phyloP scores from a whole-genome alignment of 2,888 invertebrate genomes.

The Subacronicta megacephala region DNA sequence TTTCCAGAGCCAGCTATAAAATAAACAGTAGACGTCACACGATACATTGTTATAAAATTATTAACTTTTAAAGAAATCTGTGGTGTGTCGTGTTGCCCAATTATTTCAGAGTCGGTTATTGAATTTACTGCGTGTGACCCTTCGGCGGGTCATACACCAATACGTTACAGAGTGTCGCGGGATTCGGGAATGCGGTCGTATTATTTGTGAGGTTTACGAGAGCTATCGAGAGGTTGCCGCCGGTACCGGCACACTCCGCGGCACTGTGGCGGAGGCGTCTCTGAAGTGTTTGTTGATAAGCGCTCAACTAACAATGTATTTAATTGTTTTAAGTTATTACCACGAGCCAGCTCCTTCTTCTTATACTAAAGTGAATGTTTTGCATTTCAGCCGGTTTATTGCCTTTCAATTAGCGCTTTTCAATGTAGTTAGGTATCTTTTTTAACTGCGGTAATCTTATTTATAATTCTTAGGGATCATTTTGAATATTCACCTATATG shows the following conservation, averaged over 20 bases:
- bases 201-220: constrained; percentile 48
- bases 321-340: constrained; percentile 26
- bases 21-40: constrained; percentile 18
- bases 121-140: constrained; percentile 52
- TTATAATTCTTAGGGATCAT: no score
- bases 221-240: neutral
- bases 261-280: neutral
- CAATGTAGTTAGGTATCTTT: no score
- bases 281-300: constrained; percentile 29
- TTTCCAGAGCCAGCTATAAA: constrained; percentile 11
- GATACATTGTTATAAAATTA: constrained; percentile 49
- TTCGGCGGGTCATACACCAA: constrained; percentile 40
- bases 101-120: constrained; percentile 52
- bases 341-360: constrained; percentile 13
- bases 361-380: constrained; percentile 6
- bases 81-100: constrained; percentile 47
- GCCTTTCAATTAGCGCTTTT: constrained; percentile 13
- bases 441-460: no score
- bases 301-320: constrained; percentile 24
- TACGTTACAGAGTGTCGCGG: constrained; percentile 42
- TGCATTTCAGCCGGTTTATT: no score
- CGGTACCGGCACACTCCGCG: neutral
- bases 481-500: no score
- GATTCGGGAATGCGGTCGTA: constrained; percentile 55
- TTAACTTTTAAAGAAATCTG: constrained; percentile 37